Base-by-base conservation (phyloP, 2,797 vertebrate species). In the Crocidura indochinensis region DNA sequence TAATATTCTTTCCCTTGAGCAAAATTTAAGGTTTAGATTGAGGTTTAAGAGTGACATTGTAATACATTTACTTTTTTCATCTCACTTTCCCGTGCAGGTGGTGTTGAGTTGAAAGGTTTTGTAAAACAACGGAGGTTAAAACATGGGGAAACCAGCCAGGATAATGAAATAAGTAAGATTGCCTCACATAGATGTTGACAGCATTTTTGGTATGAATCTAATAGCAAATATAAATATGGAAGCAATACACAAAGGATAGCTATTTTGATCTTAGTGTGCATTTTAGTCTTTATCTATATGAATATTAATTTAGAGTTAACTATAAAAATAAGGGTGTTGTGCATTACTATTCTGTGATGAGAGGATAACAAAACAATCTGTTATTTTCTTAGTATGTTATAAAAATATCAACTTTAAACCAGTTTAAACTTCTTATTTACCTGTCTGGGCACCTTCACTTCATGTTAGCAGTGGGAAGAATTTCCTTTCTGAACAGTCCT, bases 271-370 rank as follows among this genome's bases (percentile, higher is more conserved):
- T 77, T 68, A 29, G 7, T 71, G 64, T 65, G n/a, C 12, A 8
- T 76, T 79, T 80, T 11, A 3, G 22, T 24, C 22, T 10, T 20
- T 74, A 12, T 1, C 69, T n/a, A 9, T 1, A 3, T 27, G 5
- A 1, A 24, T 17, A 29, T 29, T 69, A 60, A 17, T 74, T 78
- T 10, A 69, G 10, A 56, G 8, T 8, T 0, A 7, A 47, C 26
- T 65, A 46, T 44, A 71, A 27, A 68, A 74, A 86, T 74, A 44
- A 91, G 92, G 95, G 64, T 44, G 20, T 77, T 83, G 12, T 44
- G 26, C 85, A 90, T 94, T 22, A 83, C 92, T 81, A 65, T 65
- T 80, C 96, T 83, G 19, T 19, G 80, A 94, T 78, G 76, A 91
- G 90, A 77, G 9, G 87, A 80, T 82, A 93, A 95, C 31, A 74